Percentiles rank a stretch among this genome's conserved stretches.
These are phyloP conservation scores for Vultur gryphus DNA, from an alignment of 2,797 vertebrate genomes.

Conservation along the genomic window DNA sequence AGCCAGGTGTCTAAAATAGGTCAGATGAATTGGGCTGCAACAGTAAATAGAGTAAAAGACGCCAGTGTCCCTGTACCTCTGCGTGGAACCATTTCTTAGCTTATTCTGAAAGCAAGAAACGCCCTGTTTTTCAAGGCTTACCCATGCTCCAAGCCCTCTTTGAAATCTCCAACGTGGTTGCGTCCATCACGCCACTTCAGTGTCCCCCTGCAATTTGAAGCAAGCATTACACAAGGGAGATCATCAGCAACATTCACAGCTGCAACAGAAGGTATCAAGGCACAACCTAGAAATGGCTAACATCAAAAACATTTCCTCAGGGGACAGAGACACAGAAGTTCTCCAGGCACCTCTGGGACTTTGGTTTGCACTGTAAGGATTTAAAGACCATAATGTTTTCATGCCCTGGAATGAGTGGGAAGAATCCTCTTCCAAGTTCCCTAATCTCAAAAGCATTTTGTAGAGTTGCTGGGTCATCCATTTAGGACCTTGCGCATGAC, in stretches of 20 bases:
- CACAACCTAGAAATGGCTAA: not conserved
- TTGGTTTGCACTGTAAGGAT: not conserved
- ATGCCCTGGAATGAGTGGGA: not conserved
- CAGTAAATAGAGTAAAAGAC: not conserved
- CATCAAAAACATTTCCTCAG: not conserved
- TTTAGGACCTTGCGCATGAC: not conserved
- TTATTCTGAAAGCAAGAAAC: not conserved
- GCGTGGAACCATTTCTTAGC: not conserved
- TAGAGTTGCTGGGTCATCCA: not conserved
- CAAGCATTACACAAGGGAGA: not conserved
- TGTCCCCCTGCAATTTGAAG: slow-evolving; percentile 67
- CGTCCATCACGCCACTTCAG: slow-evolving; percentile 74
- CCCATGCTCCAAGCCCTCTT: slow-evolving; percentile 75
- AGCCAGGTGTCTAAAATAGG: not conserved
- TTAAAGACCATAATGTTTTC: not conserved
- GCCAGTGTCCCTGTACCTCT: not conserved
- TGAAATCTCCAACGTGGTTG: slow-evolving; percentile 74
- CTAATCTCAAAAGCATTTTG: not conserved
- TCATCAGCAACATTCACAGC: not conserved
- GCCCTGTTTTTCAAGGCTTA: not conserved
- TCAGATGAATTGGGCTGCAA: not conserved
- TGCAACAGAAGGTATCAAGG: not conserved
- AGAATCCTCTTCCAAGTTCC: not conserved
- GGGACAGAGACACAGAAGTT: not conserved
- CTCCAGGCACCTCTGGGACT: not conserved